These are phyloP conservation scores for Hecatera dysodea DNA, from an alignment of 2,888 invertebrate species.

Conservation along the genomic window DNA sequence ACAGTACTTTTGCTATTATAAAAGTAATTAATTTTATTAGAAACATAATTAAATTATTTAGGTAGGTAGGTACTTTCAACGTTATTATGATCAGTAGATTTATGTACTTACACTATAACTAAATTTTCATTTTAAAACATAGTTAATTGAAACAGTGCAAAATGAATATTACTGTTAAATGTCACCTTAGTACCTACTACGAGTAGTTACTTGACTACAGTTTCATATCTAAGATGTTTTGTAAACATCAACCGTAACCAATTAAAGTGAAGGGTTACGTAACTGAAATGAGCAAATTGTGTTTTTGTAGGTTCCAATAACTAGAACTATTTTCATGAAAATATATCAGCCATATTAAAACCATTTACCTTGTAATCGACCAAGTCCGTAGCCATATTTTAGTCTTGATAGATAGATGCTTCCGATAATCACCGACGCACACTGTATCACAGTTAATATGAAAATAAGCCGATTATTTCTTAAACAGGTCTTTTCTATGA, in stretches of 20 bases:
- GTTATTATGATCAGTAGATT: background rate
- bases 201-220: background rate
- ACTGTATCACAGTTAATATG: conserved; percentile 70
- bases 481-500: conserved; percentile 80
- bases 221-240: conserved; percentile 1
- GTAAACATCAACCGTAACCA: conserved; percentile 17
- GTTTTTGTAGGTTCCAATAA: conserved; percentile 11
- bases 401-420: conserved; percentile 35
- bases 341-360: conserved; percentile 1
- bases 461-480: conserved; percentile 75
- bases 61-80: background rate
- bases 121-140: conserved; percentile 7
- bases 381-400: conserved; percentile 78
- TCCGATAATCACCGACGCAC: conserved; percentile 65
- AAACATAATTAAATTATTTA: too few relatives aligned
- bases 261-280: conserved; percentile 55
- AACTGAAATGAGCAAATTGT: conserved; percentile 27
- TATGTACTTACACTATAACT: background rate
- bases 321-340: conserved; percentile 16
- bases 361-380: conserved; percentile 78
- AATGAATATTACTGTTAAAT: conserved; percentile 7
- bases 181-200: conserved; percentile 19
- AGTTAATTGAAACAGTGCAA: background rate
- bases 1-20: background rate
- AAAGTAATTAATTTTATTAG: background rate